Percentiles rank a stretch among this genome's conserved stretches.
phyloP scores from a whole-genome alignment of 1,140 invertebrate species.

The Drosophila nigrodunni region DNA sequence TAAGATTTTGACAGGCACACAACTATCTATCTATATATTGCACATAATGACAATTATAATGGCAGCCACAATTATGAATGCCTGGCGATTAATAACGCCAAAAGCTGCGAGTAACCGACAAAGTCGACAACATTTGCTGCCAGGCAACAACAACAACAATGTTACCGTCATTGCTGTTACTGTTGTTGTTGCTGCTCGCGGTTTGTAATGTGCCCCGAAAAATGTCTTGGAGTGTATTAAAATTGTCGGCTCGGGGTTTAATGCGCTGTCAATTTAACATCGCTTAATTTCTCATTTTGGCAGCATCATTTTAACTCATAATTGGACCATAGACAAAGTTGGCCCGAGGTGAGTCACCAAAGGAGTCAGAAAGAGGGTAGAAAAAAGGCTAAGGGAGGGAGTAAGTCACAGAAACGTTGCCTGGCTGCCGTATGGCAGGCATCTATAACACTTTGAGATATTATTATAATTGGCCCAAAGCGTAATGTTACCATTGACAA shows the following conservation, averaged over 20 bases:
- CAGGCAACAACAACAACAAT: slow-evolving; percentile 26
- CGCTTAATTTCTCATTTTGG: slow-evolving; percentile 69
- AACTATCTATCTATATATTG: slow-evolving; percentile 77
- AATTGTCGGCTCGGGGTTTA: slow-evolving; percentile 49
- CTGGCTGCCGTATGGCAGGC: slow-evolving; percentile 30
- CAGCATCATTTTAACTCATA: slow-evolving; percentile 36
- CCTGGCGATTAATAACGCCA: slow-evolving; percentile 78
- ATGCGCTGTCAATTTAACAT: slow-evolving; percentile 72
- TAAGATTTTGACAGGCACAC: slow-evolving; percentile 71
- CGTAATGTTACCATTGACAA: neutral
- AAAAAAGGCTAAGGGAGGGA: neutral
- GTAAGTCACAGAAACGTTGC: slow-evolving; percentile 20
- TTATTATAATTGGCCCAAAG: slow-evolving; percentile 5
- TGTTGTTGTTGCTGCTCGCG: slow-evolving; percentile 13
- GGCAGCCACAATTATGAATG: slow-evolving; percentile 81
- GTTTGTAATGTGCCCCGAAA: slow-evolving; percentile 36
- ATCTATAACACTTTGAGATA: neutral
- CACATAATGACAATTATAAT: slow-evolving; percentile 83
- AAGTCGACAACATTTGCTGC: slow-evolving; percentile 31
- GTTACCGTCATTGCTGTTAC: neutral
- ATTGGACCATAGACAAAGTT: slow-evolving; percentile 19
- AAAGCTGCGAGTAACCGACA: slow-evolving; percentile 37
- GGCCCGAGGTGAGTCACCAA: neutral
- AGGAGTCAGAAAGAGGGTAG: neutral
- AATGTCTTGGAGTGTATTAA: slow-evolving; percentile 76